Evolutionary conservation across 2,888 invertebrate genomes (phyloP).

Genomic region (Ceraclea dissimilis): DNA sequence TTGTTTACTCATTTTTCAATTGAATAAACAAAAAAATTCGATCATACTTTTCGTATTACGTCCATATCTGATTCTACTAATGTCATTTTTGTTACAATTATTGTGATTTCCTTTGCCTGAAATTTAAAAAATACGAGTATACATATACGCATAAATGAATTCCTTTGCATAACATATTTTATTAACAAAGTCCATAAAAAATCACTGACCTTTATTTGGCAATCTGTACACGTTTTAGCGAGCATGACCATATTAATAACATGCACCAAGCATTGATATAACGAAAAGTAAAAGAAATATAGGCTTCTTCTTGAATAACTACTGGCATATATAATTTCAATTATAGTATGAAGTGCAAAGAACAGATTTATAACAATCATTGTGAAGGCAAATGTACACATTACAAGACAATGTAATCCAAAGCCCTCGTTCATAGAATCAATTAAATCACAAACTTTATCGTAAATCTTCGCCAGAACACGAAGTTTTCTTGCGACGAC

Average conservation of each 20-base stretch:
- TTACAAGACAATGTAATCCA: neutral
- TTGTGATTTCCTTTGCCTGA: neutral
- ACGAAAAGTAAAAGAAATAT: neutral
- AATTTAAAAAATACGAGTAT: too few relatives aligned
- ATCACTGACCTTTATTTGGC: neutral
- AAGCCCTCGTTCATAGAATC: neutral
- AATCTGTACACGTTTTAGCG: neutral
- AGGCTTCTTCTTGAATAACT: neutral
- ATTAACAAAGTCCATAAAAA: neutral
- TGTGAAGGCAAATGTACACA: neutral
- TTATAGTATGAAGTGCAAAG: neutral
- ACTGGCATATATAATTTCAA: neutral
- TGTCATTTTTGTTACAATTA: neutral
- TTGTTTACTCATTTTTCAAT: too few relatives aligned
- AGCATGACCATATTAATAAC: neutral
- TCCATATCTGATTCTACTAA: neutral
- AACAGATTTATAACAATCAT: neutral
- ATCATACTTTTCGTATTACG: neutral
- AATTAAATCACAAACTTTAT: neutral
- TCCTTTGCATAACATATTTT: neutral
- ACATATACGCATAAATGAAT: too few relatives aligned
- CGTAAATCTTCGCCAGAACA: neutral
- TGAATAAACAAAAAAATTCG: neutral
- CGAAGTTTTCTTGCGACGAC: neutral
- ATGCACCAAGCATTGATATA: neutral